A percentile compares a stretch with the other conserved stretches of the same genome.
Evolutionary conservation across 2,888 invertebrate genomes (phyloP).

Genomic region (Laspeyria flexula): DNA sequence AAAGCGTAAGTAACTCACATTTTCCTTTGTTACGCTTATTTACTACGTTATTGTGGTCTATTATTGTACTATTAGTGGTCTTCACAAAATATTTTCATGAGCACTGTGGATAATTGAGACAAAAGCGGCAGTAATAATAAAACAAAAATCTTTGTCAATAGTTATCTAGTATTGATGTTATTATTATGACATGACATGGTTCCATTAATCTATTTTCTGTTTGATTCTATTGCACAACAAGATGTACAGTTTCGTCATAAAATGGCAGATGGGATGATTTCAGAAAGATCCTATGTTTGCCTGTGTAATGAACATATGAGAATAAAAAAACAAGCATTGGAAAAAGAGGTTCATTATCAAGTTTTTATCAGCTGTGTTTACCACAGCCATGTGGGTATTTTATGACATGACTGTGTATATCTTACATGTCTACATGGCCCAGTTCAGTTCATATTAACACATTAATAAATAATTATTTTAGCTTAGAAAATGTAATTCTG

Average conservation of each 20-base stretch:
- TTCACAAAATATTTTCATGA: slow-evolving; percentile 10
- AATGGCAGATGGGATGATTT: slow-evolving; percentile 8
- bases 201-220: slow-evolving; percentile 39
- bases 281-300: not conserved
- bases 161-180: slow-evolving; percentile 35
- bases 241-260: slow-evolving; percentile 59
- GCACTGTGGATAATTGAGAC: slow-evolving; percentile 2
- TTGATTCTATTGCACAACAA: slow-evolving; percentile 67
- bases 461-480: too few species aligned
- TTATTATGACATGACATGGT: slow-evolving; percentile 40
- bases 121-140: not conserved
- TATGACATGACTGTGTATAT: too few species aligned
- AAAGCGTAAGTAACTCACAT: slow-evolving; percentile 80
- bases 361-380: slow-evolving; percentile 44
- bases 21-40: slow-evolving; percentile 60
- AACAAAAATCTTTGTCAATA: slow-evolving; percentile 2
- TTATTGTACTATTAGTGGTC: too few species aligned
- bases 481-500: too few species aligned
- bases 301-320: not conserved
- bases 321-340: slow-evolving; percentile 10
- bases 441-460: too few species aligned
- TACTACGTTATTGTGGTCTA: slow-evolving; percentile 38
- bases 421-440: too few species aligned
- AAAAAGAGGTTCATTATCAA: slow-evolving; percentile 17
- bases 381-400: slow-evolving; percentile 37